These are phyloP conservation scores for Arion vulgaris DNA, from an alignment of 1,140 invertebrate species.

Conservation along the genomic window DNA sequence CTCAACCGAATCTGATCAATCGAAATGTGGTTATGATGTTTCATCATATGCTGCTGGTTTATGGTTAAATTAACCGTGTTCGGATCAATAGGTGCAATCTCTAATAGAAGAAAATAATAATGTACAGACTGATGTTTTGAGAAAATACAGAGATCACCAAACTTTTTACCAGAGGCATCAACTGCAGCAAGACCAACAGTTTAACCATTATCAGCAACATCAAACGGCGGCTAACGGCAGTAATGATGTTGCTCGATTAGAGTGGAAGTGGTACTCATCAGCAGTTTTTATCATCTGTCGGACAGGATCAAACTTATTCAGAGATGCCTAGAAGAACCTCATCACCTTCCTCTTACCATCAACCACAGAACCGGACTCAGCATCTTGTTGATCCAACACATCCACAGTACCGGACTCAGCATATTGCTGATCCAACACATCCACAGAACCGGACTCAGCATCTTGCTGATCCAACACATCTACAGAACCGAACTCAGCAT, in stretches of 20 bases:
- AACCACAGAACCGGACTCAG: neutral
- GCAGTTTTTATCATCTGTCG: neutral
- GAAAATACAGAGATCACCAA: neutral
- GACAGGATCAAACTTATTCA: neutral
- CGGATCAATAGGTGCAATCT: neutral
- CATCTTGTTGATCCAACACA: neutral
- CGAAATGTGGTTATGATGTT: neutral
- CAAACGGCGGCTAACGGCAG: neutral
- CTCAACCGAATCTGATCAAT: neutral
- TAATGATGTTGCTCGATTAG: neutral
- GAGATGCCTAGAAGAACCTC: neutral
- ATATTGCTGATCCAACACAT: neutral
- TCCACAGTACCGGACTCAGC: neutral
- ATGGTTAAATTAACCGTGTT: neutral
- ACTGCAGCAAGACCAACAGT: neutral
- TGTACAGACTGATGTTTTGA: neutral
- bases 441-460: neutral
- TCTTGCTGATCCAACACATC: neutral
- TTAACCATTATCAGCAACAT: neutral
- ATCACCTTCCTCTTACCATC: neutral
- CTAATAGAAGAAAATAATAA: neutral
- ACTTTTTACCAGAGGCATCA: neutral
- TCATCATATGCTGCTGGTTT: neutral
- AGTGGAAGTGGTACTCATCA: neutral
- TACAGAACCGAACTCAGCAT: neutral